Base-by-base conservation (phyloP, 2,797 vertebrate species). In the Dallia pectoralis region DNA sequence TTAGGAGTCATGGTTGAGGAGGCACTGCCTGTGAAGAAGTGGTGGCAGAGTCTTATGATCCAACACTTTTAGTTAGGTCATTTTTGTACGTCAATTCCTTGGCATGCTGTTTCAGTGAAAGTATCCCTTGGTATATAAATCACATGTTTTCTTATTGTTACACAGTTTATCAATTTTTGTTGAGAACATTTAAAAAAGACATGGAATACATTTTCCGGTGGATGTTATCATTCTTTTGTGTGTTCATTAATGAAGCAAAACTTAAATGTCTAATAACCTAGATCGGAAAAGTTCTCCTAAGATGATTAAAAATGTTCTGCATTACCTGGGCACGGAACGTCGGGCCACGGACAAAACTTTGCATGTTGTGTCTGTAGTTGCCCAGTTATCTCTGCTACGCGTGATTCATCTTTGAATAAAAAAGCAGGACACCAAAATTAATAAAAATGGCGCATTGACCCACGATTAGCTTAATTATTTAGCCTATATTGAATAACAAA, bases 291-390 rank as follows among this genome's bases (percentile, higher is more conserved):
- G 22, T 22, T 25, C 22, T 19, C 49, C 49, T 19, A 19, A 51
- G 2, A 51, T 19, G 4, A 6, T 16, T 51, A n/a, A 51, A 4
- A n/a, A 12, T 1, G 3, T 59, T 25, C 1, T 59, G 53, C 6
- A 85, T 76, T 89, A 98, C 97, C 97, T 92, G 97, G 96, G 84
- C 95, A 96, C 67, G 97, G 97, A 84, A 94, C 97, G 81, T 97
- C 96, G 0, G 97, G 96, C 97, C 97, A 99, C 81, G 97, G 96
- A 81, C 97, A 99, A 90, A 96, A 98, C 79, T 97, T 97, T 86
- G 98, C 95, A 9, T 99, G 97, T 67, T 96, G 95, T 0, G 93
- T 94, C 81, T 94, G 92, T 85, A 99, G 92, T 22, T 95, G 93
- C 68, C 86, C 91, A 63, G 92, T 92, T 83, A 99, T 91, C 86